Conservation (phyloP, 2,797 vertebrate species). For the Chelidonichthys spinosus region DNA sequence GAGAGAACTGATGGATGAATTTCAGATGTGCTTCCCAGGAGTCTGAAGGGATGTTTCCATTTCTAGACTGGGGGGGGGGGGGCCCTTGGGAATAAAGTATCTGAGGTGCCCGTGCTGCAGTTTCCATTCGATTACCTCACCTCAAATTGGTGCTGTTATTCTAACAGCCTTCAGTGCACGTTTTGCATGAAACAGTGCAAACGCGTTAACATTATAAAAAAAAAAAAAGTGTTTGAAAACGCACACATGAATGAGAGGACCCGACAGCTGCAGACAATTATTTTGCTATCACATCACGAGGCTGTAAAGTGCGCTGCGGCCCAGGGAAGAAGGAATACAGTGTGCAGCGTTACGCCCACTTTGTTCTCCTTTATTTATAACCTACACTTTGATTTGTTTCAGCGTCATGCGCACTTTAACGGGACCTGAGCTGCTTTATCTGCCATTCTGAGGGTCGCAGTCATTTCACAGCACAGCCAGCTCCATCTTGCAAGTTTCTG, state of each 20-base stretch:
- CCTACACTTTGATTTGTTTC: slow-evolving; percentile 68
- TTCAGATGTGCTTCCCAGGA: slow-evolving; percentile 74
- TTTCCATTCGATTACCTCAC: slow-evolving; percentile 69
- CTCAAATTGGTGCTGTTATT: slow-evolving; percentile 52
- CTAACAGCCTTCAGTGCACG: slow-evolving; percentile 40
- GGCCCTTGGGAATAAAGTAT: slow-evolving; percentile 59
- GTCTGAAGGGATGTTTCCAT: slow-evolving; percentile 70
- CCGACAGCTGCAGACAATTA: slow-evolving; percentile 66
- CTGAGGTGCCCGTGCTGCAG: slow-evolving; percentile 62
- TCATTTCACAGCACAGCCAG: no score
- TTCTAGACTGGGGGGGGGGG: slow-evolving; percentile 49
- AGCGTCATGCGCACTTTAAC: slow-evolving; percentile 27
- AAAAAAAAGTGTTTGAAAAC: slow-evolving; percentile 44
- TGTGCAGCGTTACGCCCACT: slow-evolving; percentile 38
- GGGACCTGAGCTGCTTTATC: slow-evolving; percentile 46
- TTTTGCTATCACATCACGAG: slow-evolving; percentile 51
- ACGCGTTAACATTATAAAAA: slow-evolving; percentile 61
- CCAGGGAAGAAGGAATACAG: slow-evolving; percentile 26
- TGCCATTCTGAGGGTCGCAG: slow-evolving; percentile 3
- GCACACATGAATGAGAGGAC: slow-evolving; percentile 37
- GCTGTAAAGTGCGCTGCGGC: slow-evolving; percentile 28
- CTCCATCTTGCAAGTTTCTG: no score
- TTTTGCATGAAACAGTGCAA: slow-evolving; percentile 55
- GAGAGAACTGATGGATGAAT: slow-evolving; percentile 80
- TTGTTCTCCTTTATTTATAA: slow-evolving; percentile 70